Conservation (phyloP, 2,113 vertebrate species). For the Sakesphorus luctuosus region DNA sequence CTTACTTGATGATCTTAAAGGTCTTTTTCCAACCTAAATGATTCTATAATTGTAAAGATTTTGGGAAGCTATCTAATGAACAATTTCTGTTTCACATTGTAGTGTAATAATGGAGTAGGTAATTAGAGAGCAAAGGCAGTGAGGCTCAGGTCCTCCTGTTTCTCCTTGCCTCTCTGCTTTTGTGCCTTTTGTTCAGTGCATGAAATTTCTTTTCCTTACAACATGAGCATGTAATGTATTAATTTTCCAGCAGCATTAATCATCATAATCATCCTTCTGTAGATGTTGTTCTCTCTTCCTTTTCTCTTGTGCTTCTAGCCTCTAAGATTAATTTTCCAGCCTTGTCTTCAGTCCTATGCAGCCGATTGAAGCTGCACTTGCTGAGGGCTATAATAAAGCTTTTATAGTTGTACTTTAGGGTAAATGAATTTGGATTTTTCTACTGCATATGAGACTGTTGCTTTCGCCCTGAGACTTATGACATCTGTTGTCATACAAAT, state of each 20-base stretch:
- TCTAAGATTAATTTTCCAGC: background rate
- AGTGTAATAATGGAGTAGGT: background rate
- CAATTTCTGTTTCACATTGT: background rate
- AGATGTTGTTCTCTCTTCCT: background rate
- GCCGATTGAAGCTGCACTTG: background rate
- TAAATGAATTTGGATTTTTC: background rate
- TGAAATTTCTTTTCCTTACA: background rate
- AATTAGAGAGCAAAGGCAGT: background rate
- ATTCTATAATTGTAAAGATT: background rate
- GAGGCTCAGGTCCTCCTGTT: background rate
- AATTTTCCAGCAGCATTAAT: background rate
- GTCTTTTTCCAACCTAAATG: background rate
- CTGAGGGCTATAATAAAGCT: background rate
- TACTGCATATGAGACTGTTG: background rate
- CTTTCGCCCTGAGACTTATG: background rate
- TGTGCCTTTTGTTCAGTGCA: background rate
- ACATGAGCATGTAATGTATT: rapidly evolving
- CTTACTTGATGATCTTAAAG: background rate
- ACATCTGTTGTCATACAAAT: background rate
- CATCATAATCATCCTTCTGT: background rate
- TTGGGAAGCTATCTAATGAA: slow-evolving; percentile 21
- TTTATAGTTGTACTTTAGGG: background rate
- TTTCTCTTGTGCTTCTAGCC: background rate
- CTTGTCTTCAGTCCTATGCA: background rate
- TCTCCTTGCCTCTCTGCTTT: background rate